A percentile compares a stretch with the other conserved stretches of the same genome.
Evolutionary conservation across 2,797 vertebrate genomes (phyloP).

Genomic region (Antennarius maculatus): DNA sequence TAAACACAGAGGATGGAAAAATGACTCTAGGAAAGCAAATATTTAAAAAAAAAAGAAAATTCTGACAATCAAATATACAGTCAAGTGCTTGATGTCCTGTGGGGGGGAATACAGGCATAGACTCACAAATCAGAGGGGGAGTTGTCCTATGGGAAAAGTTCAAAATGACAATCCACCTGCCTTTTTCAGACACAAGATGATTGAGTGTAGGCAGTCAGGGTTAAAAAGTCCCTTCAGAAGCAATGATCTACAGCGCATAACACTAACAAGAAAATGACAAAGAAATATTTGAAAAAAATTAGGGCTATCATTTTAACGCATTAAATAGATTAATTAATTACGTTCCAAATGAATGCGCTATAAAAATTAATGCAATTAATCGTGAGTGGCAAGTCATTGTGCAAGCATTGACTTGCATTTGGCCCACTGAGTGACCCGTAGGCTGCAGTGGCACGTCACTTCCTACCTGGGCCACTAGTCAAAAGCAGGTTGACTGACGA

Average conservation of each 20-base stretch:
- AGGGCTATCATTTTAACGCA: no score
- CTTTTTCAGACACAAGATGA: neutral
- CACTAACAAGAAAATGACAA: constrained; percentile 4
- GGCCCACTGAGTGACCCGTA: no score
- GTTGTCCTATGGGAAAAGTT: constrained; percentile 22
- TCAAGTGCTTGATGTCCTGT: neutral
- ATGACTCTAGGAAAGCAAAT: constrained; percentile 16
- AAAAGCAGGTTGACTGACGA: no score
- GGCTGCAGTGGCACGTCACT: no score
- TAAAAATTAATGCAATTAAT: no score
- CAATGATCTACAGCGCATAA: neutral
- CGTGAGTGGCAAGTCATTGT: no score
- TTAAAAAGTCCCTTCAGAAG: constrained; percentile 12
- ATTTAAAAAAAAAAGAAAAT: constrained; percentile 3
- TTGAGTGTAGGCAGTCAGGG: neutral
- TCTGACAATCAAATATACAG: constrained; percentile 8
- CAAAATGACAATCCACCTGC: constrained; percentile 20
- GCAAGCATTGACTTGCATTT: no score
- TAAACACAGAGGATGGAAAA: constrained; percentile 21
- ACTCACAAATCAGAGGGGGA: neutral
- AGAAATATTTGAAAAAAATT: neutral
- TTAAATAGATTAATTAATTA: no score
- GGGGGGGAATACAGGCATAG: constrained; percentile 1
- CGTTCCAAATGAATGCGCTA: no score
- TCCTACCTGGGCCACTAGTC: no score